A percentile compares a stretch with the other conserved stretches of the same genome.
Evolutionary conservation across 2,888 invertebrate species (phyloP).

Genomic region (Syrista parreyssii): DNA sequence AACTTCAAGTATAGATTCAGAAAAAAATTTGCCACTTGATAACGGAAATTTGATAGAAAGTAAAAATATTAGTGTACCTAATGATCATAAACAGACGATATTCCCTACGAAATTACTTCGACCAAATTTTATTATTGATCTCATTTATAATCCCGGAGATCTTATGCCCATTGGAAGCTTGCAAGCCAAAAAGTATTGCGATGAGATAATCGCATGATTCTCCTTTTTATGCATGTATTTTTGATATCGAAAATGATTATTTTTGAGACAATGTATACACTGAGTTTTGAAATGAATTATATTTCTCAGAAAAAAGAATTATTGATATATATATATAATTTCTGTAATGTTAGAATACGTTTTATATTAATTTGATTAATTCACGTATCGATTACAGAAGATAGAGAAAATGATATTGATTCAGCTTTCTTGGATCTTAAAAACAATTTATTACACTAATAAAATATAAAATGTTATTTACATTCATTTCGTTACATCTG

Average conservation of each 20-base stretch:
- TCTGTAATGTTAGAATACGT: not conserved
- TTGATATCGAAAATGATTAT: not conserved
- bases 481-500: constrained; percentile 19
- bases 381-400: not conserved
- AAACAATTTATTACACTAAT: not conserved
- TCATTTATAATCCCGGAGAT: constrained; percentile 68
- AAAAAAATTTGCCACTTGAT: too few species aligned
- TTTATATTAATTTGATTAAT: not conserved
- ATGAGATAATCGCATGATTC: not conserved
- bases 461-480: constrained; percentile 31
- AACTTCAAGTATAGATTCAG: not conserved
- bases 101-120: constrained; percentile 70
- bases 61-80: not conserved
- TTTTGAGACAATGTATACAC: not conserved
- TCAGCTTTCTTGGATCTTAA: not conserved
- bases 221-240: not conserved
- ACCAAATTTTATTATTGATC: constrained; percentile 74
- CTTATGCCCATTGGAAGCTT: constrained; percentile 63
- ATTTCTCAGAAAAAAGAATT: not conserved
- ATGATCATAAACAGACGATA: constrained; percentile 15
- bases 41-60: not conserved
- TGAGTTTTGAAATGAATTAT: not conserved
- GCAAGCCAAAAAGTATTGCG: constrained; percentile 64
- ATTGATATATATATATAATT: not conserved
- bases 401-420: not conserved